These are phyloP conservation scores for Limosa lapponica DNA, from an alignment of 2,797 vertebrate species.

Conservation along the genomic window DNA sequence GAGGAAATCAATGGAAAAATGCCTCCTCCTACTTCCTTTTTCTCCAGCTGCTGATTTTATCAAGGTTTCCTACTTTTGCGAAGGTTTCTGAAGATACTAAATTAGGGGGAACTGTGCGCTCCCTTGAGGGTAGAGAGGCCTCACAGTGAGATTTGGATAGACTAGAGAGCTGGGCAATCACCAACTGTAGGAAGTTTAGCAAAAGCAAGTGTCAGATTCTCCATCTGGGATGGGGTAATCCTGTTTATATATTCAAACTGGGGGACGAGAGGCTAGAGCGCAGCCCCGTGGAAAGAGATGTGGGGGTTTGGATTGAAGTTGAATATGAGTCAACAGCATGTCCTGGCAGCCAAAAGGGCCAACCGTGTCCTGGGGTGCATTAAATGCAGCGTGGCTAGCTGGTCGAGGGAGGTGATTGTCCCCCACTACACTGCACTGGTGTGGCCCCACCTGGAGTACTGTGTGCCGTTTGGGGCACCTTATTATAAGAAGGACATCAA, in stretches of 20 bases:
- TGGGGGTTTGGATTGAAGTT: neutral
- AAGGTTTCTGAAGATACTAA: neutral
- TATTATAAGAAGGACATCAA: neutral
- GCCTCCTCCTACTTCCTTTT: neutral
- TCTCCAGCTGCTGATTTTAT: neutral
- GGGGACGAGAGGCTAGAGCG: neutral
- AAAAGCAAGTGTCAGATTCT: neutral
- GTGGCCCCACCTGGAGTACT: neutral
- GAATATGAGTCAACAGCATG: neutral
- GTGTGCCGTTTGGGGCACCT: neutral
- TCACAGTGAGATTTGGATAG: neutral
- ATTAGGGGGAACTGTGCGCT: neutral
- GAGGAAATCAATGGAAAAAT: slow-evolving; percentile 19
- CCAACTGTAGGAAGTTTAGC: neutral
- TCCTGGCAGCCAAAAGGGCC: neutral
- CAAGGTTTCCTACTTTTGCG: neutral
- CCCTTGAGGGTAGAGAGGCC: neutral
- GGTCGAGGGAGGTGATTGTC: neutral
- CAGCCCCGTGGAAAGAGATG: neutral
- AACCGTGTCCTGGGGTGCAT: neutral
- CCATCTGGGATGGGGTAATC: too few species aligned
- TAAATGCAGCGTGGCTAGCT: neutral
- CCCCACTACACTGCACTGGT: neutral
- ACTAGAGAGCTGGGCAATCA: neutral
- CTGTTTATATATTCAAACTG: neutral